Evolutionary conservation across 2,888 invertebrate genomes (phyloP), one percentile per base, ranked within the genome.

Genomic region (Ennomos erosarius): DNA sequence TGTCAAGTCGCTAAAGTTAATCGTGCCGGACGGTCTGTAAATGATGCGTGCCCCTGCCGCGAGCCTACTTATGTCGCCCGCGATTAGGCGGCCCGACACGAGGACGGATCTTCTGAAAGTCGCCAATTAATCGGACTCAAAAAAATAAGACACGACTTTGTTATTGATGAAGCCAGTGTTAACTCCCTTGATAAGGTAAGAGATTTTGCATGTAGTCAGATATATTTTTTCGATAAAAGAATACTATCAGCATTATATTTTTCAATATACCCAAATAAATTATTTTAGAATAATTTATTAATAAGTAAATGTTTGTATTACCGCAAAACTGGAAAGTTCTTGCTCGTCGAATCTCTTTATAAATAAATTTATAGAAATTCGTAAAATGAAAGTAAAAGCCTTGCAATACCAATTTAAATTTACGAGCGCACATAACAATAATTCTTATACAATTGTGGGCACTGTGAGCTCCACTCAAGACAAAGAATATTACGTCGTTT

Each of bases 41-140:
- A 87, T 88, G 89, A 90, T 87, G 88, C 88, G 87, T 87, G 82
- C 84, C 74, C 72, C 82, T 81, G 73, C 80, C 74, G 76, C 74
- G 78, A 74, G 79, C 76, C 76, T 82, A 79, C 83, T 86, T 68
- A 89, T 81, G 91, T 90, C 90, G 74, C 74, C 73, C 68, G 75
- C 82, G 83, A 90, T 90, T 88, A 90, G 78, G 81, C 75, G 78
- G 81, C 40, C 26, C 70, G 79, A 75, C 70, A 75, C 75, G 75
- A 72, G 82, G 81, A 87, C 78, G 76, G 81, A 84, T 85, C 76
- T 76, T 64, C 74, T 75, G 62, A 55, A 62, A 55, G 49, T 58
- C 50, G 46, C 38, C 61, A 57, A 58, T 68, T 58, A 55, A 61
- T 63, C 47, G 47, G 8, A 43, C 52, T 51, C n/a, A 10, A 55